Evolutionary conservation across 2,888 invertebrate genomes (phyloP).

Genomic region (Ommatoiulus sabulosus): DNA sequence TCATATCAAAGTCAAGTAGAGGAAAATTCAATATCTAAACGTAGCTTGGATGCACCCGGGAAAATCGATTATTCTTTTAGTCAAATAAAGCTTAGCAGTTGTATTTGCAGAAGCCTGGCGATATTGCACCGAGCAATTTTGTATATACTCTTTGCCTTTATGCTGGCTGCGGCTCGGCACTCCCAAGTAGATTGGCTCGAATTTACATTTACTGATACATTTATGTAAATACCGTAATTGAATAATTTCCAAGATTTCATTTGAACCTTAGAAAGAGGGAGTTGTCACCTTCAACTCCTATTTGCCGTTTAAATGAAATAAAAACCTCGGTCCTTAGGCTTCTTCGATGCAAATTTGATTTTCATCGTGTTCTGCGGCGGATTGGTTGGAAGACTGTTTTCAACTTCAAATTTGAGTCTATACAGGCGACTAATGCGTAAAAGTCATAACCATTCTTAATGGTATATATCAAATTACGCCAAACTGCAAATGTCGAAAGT

Average conservation of each 20-base stretch:
- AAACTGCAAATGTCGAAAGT: too few relatives aligned
- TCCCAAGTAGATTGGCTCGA: conserved; percentile 1
- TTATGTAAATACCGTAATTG: conserved; percentile 20
- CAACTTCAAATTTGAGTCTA: not conserved
- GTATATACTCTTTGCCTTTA: not conserved
- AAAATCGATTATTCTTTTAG: conserved; percentile 34
- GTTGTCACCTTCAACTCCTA: not conserved
- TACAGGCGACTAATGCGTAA: too few relatives aligned
- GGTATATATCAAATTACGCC: too few relatives aligned
- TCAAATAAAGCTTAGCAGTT: conserved; percentile 34
- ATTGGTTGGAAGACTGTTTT: not conserved
- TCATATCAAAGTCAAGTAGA: conserved; percentile 28
- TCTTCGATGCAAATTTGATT: not conserved
- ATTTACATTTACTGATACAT: conserved; percentile 34
- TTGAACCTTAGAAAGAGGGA: not conserved
- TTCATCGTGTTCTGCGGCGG: not conserved
- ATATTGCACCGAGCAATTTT: not conserved
- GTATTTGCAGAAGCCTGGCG: not conserved
- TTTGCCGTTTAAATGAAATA: not conserved
- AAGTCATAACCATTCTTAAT: too few relatives aligned
- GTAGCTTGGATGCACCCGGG: not conserved
- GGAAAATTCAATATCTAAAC: conserved; percentile 34
- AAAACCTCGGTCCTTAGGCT: not conserved
- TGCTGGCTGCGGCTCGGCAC: not conserved
- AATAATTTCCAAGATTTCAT: conserved; percentile 22